Base-by-base conservation (phyloP, 2,888 invertebrate genomes). In the Sipha maydis region DNA sequence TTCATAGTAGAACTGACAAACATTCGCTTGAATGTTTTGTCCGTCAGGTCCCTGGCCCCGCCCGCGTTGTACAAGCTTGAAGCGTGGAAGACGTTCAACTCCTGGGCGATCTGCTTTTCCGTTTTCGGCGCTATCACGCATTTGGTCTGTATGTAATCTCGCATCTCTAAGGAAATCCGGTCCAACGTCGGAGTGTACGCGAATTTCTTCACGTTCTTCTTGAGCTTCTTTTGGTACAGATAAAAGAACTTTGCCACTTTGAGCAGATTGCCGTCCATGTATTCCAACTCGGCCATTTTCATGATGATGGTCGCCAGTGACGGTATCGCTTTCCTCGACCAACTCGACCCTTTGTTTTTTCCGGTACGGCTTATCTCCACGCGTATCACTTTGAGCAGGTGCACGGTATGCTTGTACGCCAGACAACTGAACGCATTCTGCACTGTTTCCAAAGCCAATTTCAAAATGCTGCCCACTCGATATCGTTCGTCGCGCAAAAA, bases 21-120 rank as follows among this genome's bases (percentile, higher is more conserved):
- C 76, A 84, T 76, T 0, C 1, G 0, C 14, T 76, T 84, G 61
- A 38, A 76, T 3, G 1, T 1, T 0, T 38, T 0, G 3, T 19
- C 3, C 1, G 3, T 0, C 14, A 71, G 25, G 1, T 2, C 11
- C 21, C 14, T 5, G 8, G 41, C n/a, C 14, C 0, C 1, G 21
- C n/a, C 7, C 56, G 14, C 0, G 5, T 17, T 19, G 56, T 31
- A 67, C 28, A 76, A 2, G 3, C 28, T 21, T 14, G 3, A 9
- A 0, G 28, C 17, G 21, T 11, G 3, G 3, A 3, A 0, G 0
- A 76, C 21, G 0, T 7, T 4, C 21, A 76, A 1, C 38, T 76
- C 76, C 0, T 7, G 1, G 0, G 76, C 84, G 21, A 76, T 7
- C 3, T 41, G 21, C 61, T 3, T 8, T 7, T 31, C 21, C 21